phyloP scores from a whole-genome alignment of 2,797 vertebrate genomes.

The Enteromius viviparus region DNA sequence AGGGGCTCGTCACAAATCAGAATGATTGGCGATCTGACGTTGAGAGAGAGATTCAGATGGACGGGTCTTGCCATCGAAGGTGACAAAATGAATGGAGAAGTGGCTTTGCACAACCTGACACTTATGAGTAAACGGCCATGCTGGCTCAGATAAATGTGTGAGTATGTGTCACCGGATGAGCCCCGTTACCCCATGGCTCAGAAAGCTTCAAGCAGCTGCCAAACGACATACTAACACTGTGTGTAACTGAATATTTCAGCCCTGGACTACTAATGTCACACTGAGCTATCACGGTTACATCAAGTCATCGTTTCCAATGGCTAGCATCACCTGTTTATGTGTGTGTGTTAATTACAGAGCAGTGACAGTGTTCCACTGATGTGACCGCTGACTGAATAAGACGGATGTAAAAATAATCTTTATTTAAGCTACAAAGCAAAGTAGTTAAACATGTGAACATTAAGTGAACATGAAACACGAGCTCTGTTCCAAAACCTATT shows the following conservation, averaged over 20 bases:
- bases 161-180: slow-evolving; percentile 48
- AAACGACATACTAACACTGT: slow-evolving; percentile 40
- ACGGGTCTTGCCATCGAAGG: slow-evolving; percentile 28
- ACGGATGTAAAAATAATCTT: slow-evolving; percentile 17
- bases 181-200: slow-evolving; percentile 37
- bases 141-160: slow-evolving; percentile 26
- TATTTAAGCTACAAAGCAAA: slow-evolving; percentile 18
- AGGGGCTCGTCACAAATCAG: slow-evolving; percentile 28
- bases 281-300: slow-evolving; percentile 58
- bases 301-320: slow-evolving; percentile 58
- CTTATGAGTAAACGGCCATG: slow-evolving; percentile 40
- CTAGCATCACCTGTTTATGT: slow-evolving; percentile 50
- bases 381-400: slow-evolving; percentile 21
- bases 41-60: background rate
- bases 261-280: slow-evolving; percentile 42
- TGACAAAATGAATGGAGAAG: slow-evolving; percentile 53
- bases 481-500: background rate
- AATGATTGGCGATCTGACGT: slow-evolving; percentile 5
- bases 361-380: slow-evolving; percentile 9
- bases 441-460: background rate
- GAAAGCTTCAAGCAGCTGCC: slow-evolving; percentile 50
- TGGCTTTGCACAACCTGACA: slow-evolving; percentile 44
- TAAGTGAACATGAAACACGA: background rate
- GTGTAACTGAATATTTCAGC: slow-evolving; percentile 55
- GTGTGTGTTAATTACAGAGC: slow-evolving; percentile 48